These are phyloP conservation scores for Nesidiocoris tenuis DNA, from an alignment of 2,888 invertebrate genomes.

Conservation along the genomic window DNA sequence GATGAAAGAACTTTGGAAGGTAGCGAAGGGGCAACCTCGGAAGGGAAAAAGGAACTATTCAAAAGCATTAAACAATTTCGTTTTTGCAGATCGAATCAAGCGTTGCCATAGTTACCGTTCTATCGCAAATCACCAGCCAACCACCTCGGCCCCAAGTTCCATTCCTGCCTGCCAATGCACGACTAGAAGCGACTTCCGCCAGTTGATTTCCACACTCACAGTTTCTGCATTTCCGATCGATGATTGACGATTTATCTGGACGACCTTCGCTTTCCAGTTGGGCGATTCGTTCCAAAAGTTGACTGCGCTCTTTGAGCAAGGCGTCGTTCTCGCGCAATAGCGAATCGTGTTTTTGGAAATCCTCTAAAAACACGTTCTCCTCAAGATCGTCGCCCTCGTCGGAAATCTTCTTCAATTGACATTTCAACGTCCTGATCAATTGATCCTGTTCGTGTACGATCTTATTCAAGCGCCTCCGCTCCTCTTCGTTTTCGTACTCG, in stretches of 20 bases:
- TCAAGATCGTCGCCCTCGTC: constrained; percentile 24
- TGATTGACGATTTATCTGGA: too few relatives aligned
- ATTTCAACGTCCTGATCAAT: constrained; percentile 29
- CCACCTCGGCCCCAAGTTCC: not conserved
- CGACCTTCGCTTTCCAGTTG: constrained; percentile 29
- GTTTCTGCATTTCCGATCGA: constrained; percentile 10
- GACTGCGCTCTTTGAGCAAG: constrained; percentile 34
- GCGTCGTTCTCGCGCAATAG: constrained; percentile 35
- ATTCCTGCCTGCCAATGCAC: not conserved
- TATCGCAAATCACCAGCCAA: constrained; percentile 14
- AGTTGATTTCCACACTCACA: constrained; percentile 19
- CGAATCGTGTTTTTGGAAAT: constrained; percentile 35
- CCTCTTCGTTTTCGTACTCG: constrained; percentile 46
- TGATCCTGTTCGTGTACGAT: constrained; percentile 33
- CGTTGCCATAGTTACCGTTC: constrained; percentile 27
- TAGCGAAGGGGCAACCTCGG: too few relatives aligned
- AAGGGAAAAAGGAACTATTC: too few relatives aligned
- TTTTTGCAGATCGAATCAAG: too few relatives aligned
- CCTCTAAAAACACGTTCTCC: constrained; percentile 13
- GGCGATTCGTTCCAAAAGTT: constrained; percentile 20
- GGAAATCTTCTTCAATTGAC: constrained; percentile 25
- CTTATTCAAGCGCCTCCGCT: constrained; percentile 37
- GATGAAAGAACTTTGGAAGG: too few relatives aligned
- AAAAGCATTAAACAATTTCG: too few relatives aligned
- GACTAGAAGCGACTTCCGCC: constrained; percentile 5